A percentile compares a stretch with the other conserved stretches of the same genome.
Conservation (phyloP, 2,113 vertebrate species). For the Taurulus bubalis region DNA sequence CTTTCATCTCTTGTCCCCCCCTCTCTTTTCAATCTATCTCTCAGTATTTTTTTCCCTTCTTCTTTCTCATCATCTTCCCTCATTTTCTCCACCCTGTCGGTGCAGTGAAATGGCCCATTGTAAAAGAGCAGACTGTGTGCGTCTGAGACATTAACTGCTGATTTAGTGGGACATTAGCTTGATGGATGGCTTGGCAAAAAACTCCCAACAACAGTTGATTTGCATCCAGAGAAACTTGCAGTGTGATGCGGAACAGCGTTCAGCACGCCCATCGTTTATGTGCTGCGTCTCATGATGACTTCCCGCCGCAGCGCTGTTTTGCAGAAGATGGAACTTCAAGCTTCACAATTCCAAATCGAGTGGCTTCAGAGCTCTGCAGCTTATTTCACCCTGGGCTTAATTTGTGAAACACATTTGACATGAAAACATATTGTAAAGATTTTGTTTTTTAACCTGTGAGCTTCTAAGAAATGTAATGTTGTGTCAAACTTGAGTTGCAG, state of each 20-base stretch:
- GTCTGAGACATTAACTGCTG: constrained; percentile 80
- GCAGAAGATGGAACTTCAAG: not conserved
- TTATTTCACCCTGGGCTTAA: not conserved
- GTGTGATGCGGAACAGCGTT: constrained; percentile 39
- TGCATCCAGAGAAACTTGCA: constrained; percentile 73
- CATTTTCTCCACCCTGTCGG: constrained; percentile 48
- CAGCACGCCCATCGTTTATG: constrained; percentile 31
- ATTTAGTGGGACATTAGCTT: constrained; percentile 84
- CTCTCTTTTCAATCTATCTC: constrained; percentile 33
- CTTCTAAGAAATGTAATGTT: not conserved
- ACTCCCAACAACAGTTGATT: constrained; percentile 77
- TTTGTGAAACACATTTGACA: not conserved
- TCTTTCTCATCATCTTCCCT: constrained; percentile 52
- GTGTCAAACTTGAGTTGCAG: not conserved
- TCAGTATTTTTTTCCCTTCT: constrained; percentile 16
- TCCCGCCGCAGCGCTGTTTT: not conserved
- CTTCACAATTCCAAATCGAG: not conserved
- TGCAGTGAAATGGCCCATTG: constrained; percentile 77
- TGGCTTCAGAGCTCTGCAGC: not conserved
- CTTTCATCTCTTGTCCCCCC: constrained; percentile 7
- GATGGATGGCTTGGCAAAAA: constrained; percentile 75
- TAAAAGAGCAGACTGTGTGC: constrained; percentile 72
- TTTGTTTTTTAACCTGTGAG: not conserved
- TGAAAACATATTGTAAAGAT: not conserved
- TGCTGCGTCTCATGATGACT: constrained; percentile 38